Conservation (phyloP, 2,797 vertebrate genomes). For the Neosalanx taihuensis region DNA sequence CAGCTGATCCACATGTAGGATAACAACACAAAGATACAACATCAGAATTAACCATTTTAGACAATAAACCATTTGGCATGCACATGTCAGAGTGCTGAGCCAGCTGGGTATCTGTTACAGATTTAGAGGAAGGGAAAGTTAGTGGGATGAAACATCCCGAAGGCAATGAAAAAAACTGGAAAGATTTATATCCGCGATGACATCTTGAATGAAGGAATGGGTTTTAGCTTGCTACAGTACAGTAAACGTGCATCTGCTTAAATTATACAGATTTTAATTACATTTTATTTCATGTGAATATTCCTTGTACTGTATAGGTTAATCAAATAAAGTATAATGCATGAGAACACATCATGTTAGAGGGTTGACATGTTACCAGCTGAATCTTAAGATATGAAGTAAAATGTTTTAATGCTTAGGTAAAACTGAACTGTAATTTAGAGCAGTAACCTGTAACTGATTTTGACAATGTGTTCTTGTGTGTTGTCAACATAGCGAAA, state of each 20-base stretch:
- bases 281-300: slow-evolving; percentile 25
- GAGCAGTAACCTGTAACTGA: slow-evolving; percentile 32
- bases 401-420: background rate
- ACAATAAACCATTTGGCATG: background rate
- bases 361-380: slow-evolving; percentile 11
- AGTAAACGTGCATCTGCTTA: slow-evolving; percentile 8
- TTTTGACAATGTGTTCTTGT: slow-evolving; percentile 22
- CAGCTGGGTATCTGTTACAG: slow-evolving; percentile 9
- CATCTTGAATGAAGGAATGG: slow-evolving; percentile 15
- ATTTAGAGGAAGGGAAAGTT: slow-evolving; percentile 10
- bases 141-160: background rate
- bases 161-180: slow-evolving; percentile 2
- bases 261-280: slow-evolving; percentile 32
- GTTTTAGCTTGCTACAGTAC: slow-evolving; percentile 24
- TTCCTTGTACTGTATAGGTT: background rate
- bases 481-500: slow-evolving; percentile 27
- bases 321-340: background rate
- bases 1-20: background rate
- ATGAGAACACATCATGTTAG: slow-evolving; percentile 3
- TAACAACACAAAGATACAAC: background rate
- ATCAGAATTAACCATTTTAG: background rate
- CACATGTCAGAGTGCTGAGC: background rate
- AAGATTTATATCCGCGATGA: slow-evolving; percentile 15
- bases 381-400: background rate
- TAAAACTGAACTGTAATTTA: background rate